Conservation (phyloP, 1,140 invertebrate genomes). For the Dinothrombium tinctorium region DNA sequence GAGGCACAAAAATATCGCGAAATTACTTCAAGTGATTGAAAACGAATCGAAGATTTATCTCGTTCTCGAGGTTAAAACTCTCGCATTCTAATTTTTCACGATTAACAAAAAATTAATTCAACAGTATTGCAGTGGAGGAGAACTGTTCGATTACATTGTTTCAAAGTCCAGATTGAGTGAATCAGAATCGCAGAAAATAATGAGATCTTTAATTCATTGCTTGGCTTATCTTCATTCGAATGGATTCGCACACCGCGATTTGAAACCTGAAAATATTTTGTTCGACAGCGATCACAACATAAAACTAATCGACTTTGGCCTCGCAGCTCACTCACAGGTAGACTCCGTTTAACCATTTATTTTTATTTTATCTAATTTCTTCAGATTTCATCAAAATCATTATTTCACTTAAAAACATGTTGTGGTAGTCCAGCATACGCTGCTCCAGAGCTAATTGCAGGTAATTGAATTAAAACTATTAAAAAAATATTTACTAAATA, state of each 20-base stretch:
- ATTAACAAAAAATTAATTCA: constrained; percentile 1
- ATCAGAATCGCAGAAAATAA: constrained; percentile 45
- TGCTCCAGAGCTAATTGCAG: constrained; percentile 34
- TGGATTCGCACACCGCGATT: constrained; percentile 52
- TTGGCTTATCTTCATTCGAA: constrained; percentile 46
- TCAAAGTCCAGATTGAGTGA: constrained; percentile 41
- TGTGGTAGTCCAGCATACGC: constrained; percentile 60
- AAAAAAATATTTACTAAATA: too few species aligned
- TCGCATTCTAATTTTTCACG: too few species aligned
- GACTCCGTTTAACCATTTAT: background rate
- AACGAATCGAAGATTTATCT: constrained; percentile 41
- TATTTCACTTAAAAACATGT: constrained; percentile 34
- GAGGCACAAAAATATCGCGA: constrained; percentile 55
- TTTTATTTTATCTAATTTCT: background rate
- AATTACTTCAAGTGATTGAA: constrained; percentile 57
- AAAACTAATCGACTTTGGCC: constrained; percentile 70
- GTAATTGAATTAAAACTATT: too few species aligned
- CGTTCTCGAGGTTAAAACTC: constrained; percentile 35
- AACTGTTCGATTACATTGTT: constrained; percentile 63
- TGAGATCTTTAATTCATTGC: constrained; percentile 28
- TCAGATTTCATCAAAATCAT: background rate
- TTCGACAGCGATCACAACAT: constrained; percentile 50
- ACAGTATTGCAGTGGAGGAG: constrained; percentile 51
- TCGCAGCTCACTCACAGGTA: constrained; percentile 23
- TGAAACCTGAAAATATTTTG: constrained; percentile 65